Evolutionary conservation across 2,888 invertebrate species (phyloP), one percentile per base, ranked within the genome.

Genomic region (Brenthis ino): DNA sequence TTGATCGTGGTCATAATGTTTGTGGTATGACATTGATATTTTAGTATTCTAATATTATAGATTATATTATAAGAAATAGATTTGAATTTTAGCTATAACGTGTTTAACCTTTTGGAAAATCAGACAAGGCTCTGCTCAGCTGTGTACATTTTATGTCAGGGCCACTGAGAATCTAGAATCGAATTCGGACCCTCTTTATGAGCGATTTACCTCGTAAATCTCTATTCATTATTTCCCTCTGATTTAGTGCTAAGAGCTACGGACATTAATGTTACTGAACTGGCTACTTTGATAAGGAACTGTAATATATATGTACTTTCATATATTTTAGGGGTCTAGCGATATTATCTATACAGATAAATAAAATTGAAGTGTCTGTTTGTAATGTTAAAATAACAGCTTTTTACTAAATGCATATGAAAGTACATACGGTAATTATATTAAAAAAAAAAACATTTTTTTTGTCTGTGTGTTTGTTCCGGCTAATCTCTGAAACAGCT

Each of bases 191-290:
- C 53, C 67, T 68, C 64, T 68, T 68, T 65, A 72, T 73, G 74
- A 73, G 63, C 58, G 73, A 78, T 76, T 77, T 76, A 70, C 68
- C 66, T 67, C 68, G 70, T 74, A 73, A 71, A 74, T 71, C 64
- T 71, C 71, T 65, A 70, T 73, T 74, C 74, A 75, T 74, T 74
- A 72, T 67, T 75, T 71, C 69, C 71, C 58, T 74, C 75, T 76
- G 75, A 77, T 71, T 76, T 73, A 71, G 69, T 70, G 56, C 47
- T 50, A 56, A 70, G 72, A 69, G 70, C 64, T 63, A 48, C 43
- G 24, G 67, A 61, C 56, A 33, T 67, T 64, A 65, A 65, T 48
- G 28, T 60, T 63, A 47, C 63, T 43, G 60, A 54, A 55, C 64
- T 65, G 64, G 56, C 48, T 51, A 47, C 13, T 28, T 64, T 24